A percentile compares a stretch with the other conserved stretches of the same genome.
Conservation (phyloP, 2,797 vertebrate species). For the Phataginus tricuspis region DNA sequence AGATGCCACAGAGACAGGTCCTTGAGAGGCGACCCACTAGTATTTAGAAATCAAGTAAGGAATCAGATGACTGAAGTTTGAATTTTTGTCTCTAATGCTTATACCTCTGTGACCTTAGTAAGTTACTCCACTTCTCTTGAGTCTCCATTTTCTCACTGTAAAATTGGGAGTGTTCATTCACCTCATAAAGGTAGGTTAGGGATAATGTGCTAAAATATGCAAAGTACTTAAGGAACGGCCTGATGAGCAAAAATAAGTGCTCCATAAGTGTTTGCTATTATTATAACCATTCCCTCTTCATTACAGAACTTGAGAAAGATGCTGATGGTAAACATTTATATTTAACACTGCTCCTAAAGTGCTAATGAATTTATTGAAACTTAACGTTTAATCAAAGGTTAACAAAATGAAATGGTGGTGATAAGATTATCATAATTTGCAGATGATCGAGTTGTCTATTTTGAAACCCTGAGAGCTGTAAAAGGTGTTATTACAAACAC, state of each 20-base stretch:
- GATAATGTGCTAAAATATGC: neutral
- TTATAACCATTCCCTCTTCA: neutral
- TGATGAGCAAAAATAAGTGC: neutral
- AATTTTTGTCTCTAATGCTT: neutral
- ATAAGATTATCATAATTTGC: neutral
- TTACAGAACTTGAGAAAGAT: neutral
- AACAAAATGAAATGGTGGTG: neutral
- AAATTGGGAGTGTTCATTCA: neutral
- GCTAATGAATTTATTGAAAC: neutral
- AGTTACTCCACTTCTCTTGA: neutral
- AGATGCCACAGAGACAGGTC: neutral
- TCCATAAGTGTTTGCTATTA: neutral
- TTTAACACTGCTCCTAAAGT: neutral
- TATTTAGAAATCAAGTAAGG: neutral
- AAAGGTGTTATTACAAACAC: neutral
- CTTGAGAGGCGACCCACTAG: neutral
- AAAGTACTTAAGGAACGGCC: neutral
- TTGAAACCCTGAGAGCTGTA: neutral
- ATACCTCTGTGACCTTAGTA: neutral
- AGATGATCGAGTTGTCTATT: neutral
- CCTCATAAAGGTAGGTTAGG: neutral
- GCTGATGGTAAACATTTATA: neutral
- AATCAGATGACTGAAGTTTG: neutral
- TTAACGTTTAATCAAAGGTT: neutral
- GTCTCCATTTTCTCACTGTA: neutral